Conservation (phyloP, 2,113 vertebrate genomes). For the Muscicapa adusta region DNA sequence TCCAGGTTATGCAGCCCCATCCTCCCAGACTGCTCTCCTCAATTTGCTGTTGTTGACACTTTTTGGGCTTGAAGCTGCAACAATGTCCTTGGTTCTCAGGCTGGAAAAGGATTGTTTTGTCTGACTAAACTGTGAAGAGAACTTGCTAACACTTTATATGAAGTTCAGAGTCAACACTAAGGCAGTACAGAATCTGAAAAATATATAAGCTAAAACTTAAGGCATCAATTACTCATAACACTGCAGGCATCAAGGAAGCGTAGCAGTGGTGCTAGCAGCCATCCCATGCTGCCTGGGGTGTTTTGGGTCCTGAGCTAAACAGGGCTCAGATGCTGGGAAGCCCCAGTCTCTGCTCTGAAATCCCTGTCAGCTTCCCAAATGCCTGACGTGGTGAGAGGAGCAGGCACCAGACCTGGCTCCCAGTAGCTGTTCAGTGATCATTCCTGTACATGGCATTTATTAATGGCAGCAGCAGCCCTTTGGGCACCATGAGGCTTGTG, state of each 20-base stretch:
- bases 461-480: background rate
- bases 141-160: too few relatives aligned
- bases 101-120: too few relatives aligned
- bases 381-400: background rate
- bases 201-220: too few relatives aligned
- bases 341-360: fast-evolving
- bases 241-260: background rate
- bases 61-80: too few relatives aligned
- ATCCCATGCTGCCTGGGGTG: fast-evolving
- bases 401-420: fast-evolving
- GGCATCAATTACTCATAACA: background rate
- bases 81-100: too few relatives aligned
- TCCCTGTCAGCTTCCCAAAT: background rate
- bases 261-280: background rate
- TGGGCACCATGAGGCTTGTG: fast-evolving
- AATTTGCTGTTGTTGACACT: too few relatives aligned
- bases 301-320: background rate
- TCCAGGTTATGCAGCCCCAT: too few relatives aligned
- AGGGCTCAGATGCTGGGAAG: fast-evolving
- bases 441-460: background rate
- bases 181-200: too few relatives aligned
- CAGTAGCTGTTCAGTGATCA: fast-evolving
- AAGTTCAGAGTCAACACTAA: too few relatives aligned
- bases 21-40: too few relatives aligned
- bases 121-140: too few relatives aligned